Base-by-base conservation (phyloP, 2,797 vertebrate genomes). In the Schizopygopsis malacanthus region DNA sequence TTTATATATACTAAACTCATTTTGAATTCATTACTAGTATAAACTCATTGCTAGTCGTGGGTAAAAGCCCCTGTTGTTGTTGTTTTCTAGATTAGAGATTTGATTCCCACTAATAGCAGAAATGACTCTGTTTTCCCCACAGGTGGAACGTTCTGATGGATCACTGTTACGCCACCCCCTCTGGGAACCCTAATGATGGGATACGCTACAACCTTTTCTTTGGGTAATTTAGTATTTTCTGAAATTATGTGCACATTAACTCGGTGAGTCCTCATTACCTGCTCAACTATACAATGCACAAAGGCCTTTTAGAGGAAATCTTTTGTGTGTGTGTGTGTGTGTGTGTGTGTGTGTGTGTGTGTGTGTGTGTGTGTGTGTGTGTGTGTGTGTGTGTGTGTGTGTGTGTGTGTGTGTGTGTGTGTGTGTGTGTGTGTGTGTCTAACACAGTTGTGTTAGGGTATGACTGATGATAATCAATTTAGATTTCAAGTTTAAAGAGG, bases 131-230 rank as follows among this genome's bases (percentile, higher is more conserved):
- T 75, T 43, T 76, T 63, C 80, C 86, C 75, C 89, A 83, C 93
- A 99, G 98, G 94, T 99, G 98, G 98, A 99, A 98, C 90, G 97
- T 99, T 92, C 96, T 99, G 94, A 98, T 99, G 98, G 98, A 99
- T 94, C 99, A 99, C 93, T 99, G 98, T 94, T 99, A 99, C 89
- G 97, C 98, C 61, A 99, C 98, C 2, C 98, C 98, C 82, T 99
- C 98, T 91, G 98, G 98, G 92, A 99, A 99, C 92, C 98, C 98
- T 90, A 98, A 96, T 78, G 98, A 99, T 92, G 97, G 98, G 90
- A 94, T 97, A 90, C 95, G 97, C 91, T 99, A 99, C 50, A 96
- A 99, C 93, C 98, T 99, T 92, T 99, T 99, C 94, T 97, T 99
- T 92, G 98, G 98, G 98, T 99, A 96, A 89, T 95, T 92, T 89